phyloP scores from a whole-genome alignment of 2,888 invertebrate species.

The Quadroppia sp. region DNA sequence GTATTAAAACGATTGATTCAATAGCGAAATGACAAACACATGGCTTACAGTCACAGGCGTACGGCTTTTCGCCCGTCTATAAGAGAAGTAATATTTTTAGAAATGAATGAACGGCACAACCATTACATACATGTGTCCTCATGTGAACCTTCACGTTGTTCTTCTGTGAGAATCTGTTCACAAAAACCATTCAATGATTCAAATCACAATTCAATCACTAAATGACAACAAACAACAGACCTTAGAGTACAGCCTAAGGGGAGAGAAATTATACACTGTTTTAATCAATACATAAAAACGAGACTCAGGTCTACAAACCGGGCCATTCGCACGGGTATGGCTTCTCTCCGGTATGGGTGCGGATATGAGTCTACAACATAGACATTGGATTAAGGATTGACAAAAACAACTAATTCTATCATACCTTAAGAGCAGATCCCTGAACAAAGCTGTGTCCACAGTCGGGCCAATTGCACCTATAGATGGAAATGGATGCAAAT shows the following conservation, averaged over 20 bases:
- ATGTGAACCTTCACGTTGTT: conserved; percentile 50
- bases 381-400: neutral
- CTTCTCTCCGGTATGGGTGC: conserved; percentile 55
- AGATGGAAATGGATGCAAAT: conserved; percentile 27
- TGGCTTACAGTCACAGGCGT: conserved; percentile 35
- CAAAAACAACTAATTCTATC: neutral
- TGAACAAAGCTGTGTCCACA: conserved; percentile 54
- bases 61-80: conserved; percentile 36
- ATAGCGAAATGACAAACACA: neutral
- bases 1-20: neutral
- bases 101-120: too few species aligned
- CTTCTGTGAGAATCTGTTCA: conserved; percentile 48
- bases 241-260: neutral
- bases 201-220: too few species aligned
- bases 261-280: neutral
- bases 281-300: conserved; percentile 48
- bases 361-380: conserved; percentile 52
- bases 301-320: conserved; percentile 54
- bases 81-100: too few species aligned
- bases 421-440: conserved; percentile 31
- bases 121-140: conserved; percentile 28
- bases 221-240: neutral
- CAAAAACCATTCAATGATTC: neutral
- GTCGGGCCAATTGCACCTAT: conserved; percentile 51
- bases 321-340: conserved; percentile 53